Base-by-base conservation (phyloP, 2,888 invertebrate genomes). In the Seladonia tumulorum region DNA sequence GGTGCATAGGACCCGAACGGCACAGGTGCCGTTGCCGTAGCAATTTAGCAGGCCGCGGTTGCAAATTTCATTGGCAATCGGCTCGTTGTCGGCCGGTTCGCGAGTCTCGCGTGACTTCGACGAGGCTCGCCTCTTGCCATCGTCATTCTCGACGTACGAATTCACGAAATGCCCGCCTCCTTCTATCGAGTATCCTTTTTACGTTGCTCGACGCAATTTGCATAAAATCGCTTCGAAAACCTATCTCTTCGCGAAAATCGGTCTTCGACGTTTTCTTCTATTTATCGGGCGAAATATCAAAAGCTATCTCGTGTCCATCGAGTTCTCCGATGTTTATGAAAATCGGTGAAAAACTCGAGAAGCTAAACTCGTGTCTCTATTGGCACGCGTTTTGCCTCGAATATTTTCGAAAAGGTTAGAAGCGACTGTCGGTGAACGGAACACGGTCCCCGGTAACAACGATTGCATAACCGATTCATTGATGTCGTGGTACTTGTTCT, bases 11-110 rank as follows among this genome's bases (percentile, higher is more conserved):
- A 73, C 12, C 63, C 39, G 71, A n/a, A 71, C 18, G 78, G 71
- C 83, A 90, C 90, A 90, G 90, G 90, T 90, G 90, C 89, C 90
- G 79, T 90, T 90, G 90, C 89, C 90, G 78, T 90, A 83, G 88
- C 77, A 87, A 87, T 85, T 88, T 82, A 77, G 76, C 39, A 82
- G 42, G 70, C 35, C 39, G 73, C 25, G 73, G 57, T 79, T 45
- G 73, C 76, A 45, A 81, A 83, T 87, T 81, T 73, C 60, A 72
- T 76, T n/a, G 35, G 76, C 39, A 42, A 73, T 39, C 12, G 35
- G 29, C n/a, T 70, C 57, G 29, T 84, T 75, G 47, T 25, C 71
- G 18, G 25, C 2, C 29, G 47, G 5, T 72, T 35, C 22, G 22
- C 47, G 35, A 0, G n/a, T 49, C 35, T 72, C 29, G 47, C 72